phyloP scores from a whole-genome alignment of 1,140 invertebrate genomes.

The Heliconius eleuchia region DNA sequence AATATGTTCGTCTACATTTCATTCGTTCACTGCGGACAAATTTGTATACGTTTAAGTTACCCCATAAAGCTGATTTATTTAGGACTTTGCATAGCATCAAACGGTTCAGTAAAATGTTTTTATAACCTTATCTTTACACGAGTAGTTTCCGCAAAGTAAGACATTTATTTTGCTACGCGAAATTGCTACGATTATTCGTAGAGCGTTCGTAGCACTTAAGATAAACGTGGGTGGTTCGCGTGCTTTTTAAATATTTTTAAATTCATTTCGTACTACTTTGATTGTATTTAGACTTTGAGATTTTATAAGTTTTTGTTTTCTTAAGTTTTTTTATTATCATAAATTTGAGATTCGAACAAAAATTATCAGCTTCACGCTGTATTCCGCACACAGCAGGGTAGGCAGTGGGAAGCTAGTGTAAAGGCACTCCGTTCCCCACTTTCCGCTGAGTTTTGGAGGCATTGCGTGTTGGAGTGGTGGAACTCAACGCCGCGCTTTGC shows the following conservation, averaged over 20 bases:
- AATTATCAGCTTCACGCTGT: not conserved
- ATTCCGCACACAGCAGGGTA: too few relatives aligned
- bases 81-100: constrained; percentile 42
- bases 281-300: constrained; percentile 1
- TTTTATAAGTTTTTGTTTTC: constrained; percentile 16
- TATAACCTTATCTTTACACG: constrained; percentile 29
- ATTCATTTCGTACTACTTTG: not conserved
- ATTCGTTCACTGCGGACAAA: constrained; percentile 54
- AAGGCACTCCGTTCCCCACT: too few relatives aligned
- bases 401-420: too few relatives aligned
- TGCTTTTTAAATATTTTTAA: constrained; percentile 18
- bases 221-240: constrained; percentile 16
- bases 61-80: constrained; percentile 56
- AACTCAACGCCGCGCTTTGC: too few relatives aligned
- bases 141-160: constrained; percentile 20
- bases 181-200: constrained; percentile 24
- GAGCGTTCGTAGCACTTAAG: constrained; percentile 20
- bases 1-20: constrained; percentile 49
- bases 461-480: too few relatives aligned
- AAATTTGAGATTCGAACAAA: not conserved
- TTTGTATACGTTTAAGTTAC: constrained; percentile 56
- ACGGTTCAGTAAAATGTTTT: constrained; percentile 37
- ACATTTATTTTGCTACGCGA: constrained; percentile 11
- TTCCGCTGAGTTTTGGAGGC: too few relatives aligned
- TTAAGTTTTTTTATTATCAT: constrained; percentile 18